Evolutionary conservation across 2,113 vertebrate species (phyloP), one percentile per base, ranked within the genome.

Genomic region (Nothobranchius kuhntae): DNA sequence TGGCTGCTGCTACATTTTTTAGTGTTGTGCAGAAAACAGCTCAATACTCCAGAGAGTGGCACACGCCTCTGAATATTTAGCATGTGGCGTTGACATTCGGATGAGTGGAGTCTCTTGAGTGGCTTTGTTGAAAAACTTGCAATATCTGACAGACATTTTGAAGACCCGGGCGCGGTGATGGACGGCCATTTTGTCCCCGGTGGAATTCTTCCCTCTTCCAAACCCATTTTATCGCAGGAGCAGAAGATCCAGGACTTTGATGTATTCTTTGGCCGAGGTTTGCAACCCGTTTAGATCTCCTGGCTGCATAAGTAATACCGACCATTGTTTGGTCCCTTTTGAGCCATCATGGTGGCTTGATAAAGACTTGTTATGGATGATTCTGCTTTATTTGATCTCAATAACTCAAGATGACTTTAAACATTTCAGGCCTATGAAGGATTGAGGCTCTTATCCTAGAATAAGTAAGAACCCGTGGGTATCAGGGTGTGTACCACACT

Each of bases 81-180:
- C 38, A 73, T 75, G 71, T 69, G 74, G 53, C 55, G 61, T 72
- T 87, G 89, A 88, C 87, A 88, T 85, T 89, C 85, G 86, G 84
- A 86, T 87, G 86, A 83, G 85, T 82, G 86, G 78, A 85, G 76
- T 77, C 87, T 87, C 89, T 75, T 1, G 80, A 86, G 89, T 81
- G 45, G 35, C 69, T 48, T 68, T 1, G 73, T 60, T 68, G 53
- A 84, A 78, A 74, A 87, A 8, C 80, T 75, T 80, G 80, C 73
- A 82, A 82, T 80, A 80, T 79, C 71, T 81, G 84, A 82, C 77
- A 69, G 72, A 84, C 82, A 86, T 82, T 87, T 87, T 82, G 56
- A 30, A 79, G 81, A 81, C 61, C 60, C 45, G 6, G 63, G 45
- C 59, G 47, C 2, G 47, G 61, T 85, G 82, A 86, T 67, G 71